A percentile compares a stretch with the other conserved stretches of the same genome.
Conservation (phyloP, 2,797 vertebrate species). For the Phalanger gymnotis region DNA sequence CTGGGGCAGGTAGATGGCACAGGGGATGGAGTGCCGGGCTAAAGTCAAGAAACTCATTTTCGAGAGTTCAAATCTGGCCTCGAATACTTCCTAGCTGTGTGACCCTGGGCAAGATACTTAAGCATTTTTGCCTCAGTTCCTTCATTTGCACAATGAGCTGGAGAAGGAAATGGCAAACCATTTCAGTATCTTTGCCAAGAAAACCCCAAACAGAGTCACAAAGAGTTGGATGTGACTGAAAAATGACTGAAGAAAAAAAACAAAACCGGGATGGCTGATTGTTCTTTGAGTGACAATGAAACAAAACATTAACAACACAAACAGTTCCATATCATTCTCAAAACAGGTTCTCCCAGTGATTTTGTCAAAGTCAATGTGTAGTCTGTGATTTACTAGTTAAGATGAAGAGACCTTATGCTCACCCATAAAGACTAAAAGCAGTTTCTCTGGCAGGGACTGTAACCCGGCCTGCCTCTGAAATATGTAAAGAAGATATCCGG, state of each 20-base stretch:
- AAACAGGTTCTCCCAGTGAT: background rate
- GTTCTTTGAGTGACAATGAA: background rate
- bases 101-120: background rate
- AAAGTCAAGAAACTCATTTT: background rate
- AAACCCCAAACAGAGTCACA: background rate
- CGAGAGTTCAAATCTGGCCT: background rate
- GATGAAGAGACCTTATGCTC: background rate
- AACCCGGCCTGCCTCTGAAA: constrained; percentile 35
- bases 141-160: background rate
- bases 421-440: background rate
- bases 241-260: background rate
- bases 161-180: background rate
- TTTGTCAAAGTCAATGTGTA: background rate
- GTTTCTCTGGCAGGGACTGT: constrained; percentile 12
- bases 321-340: background rate
- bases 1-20: background rate
- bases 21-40: background rate
- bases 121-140: background rate
- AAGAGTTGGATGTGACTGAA: background rate
- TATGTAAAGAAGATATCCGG: constrained; percentile 45
- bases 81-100: background rate
- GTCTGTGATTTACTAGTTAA: background rate
- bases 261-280: background rate
- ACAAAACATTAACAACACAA: background rate
- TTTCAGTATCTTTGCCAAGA: background rate